These are phyloP conservation scores for Pilophorus perplexus DNA, from an alignment of 2,888 invertebrate genomes.

Conservation along the genomic window DNA sequence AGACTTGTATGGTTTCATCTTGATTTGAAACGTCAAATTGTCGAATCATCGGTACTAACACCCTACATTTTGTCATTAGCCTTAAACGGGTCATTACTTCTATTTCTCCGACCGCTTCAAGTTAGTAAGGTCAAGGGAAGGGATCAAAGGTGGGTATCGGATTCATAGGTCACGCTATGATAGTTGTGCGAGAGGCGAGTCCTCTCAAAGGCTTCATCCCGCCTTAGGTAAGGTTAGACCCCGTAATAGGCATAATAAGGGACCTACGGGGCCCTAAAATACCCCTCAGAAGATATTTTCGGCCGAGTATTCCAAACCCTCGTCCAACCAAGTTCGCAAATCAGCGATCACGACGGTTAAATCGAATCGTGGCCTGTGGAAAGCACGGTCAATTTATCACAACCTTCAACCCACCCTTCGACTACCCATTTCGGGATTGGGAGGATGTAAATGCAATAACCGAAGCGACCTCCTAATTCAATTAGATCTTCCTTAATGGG, in stretches of 20 bases:
- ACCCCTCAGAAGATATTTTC: too few species aligned
- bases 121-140: neutral
- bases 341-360: constrained; percentile 30
- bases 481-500: constrained; percentile 44
- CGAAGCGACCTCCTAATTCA: constrained; percentile 42
- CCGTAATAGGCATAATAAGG: constrained; percentile 23
- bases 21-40: too few species aligned
- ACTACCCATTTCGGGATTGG: constrained; percentile 9
- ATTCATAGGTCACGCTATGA: constrained; percentile 1
- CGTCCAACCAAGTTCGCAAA: constrained; percentile 29
- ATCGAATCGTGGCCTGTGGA: constrained; percentile 32
- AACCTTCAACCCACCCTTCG: constrained; percentile 11
- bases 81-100: too few species aligned
- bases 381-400: constrained; percentile 39
- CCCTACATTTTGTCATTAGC: too few species aligned
- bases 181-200: constrained; percentile 3
- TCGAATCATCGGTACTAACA: too few species aligned
- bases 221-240: neutral
- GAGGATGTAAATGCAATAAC: constrained; percentile 44
- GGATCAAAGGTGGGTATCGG: constrained; percentile 19
- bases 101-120: too few species aligned
- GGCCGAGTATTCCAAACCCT: too few species aligned
- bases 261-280: constrained; percentile 13
- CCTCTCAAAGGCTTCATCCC: neutral
- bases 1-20: too few species aligned